Evolutionary conservation across 2,113 vertebrate species (phyloP).

Genomic region (Chelonoidis abingdonii): DNA sequence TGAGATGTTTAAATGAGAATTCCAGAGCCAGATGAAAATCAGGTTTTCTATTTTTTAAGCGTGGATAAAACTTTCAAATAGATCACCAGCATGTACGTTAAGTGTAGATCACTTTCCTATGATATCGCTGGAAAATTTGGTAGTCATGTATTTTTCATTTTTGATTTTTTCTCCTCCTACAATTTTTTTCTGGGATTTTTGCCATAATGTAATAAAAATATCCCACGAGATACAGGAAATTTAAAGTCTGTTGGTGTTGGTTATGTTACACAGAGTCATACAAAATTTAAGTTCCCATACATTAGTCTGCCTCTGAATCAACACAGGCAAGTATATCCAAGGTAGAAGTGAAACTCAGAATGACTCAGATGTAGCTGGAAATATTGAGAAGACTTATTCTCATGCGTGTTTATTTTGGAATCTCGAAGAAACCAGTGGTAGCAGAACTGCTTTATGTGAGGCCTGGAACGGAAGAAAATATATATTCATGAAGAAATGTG

Average conservation of each 20-base stretch:
- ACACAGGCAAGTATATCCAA: conserved; percentile 57
- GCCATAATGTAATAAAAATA: conserved; percentile 54
- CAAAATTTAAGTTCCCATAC: conserved; percentile 60
- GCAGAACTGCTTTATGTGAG: conserved; percentile 51
- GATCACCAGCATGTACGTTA: conserved; percentile 61
- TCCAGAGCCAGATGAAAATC: conserved; percentile 73
- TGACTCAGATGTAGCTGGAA: conserved; percentile 71
- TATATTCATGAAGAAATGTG: conserved; percentile 22
- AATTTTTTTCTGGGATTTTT: conserved; percentile 59
- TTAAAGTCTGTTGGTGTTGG: conserved; percentile 71
- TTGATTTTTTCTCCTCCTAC: neutral
- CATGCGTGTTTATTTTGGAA: conserved; percentile 71
- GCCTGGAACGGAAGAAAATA: conserved; percentile 48
- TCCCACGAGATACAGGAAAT: conserved; percentile 69
- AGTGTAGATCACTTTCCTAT: conserved; percentile 67
- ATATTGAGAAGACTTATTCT: conserved; percentile 2
- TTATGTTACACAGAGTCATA: conserved; percentile 61
- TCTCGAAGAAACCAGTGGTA: conserved; percentile 47
- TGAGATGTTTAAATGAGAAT: conserved; percentile 72
- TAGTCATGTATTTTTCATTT: conserved; percentile 67
- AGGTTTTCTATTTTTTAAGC: conserved; percentile 60
- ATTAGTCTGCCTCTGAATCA: conserved; percentile 68
- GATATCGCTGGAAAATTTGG: conserved; percentile 74
- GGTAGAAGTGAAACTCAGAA: conserved; percentile 62
- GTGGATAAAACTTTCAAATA: conserved; percentile 73